Base-by-base conservation (phyloP, 2,113 vertebrate species). In the Amia ocellicauda region DNA sequence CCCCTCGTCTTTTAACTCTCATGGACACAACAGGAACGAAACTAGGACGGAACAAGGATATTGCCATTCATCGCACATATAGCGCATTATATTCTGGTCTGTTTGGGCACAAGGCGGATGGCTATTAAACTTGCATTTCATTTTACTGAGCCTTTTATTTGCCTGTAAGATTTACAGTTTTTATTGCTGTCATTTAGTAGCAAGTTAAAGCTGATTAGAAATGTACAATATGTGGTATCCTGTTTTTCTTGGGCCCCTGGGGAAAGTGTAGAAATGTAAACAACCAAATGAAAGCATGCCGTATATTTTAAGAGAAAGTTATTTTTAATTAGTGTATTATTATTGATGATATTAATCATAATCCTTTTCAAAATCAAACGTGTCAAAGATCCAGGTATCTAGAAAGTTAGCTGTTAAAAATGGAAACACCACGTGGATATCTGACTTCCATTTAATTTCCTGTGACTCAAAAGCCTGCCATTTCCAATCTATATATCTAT, bases 51-150 rank as follows among this genome's bases (percentile, higher is more conserved):
- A 62, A 69, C 71, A 72, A 27, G 58, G 70, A 73, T 54, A 70
- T 68, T 71, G 78, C 70, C 74, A 86, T 87, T 85, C 82, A 86
- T 83, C 77, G 69, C 71, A 69, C 80, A 81, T 61, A 77, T 74
- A 81, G 72, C 79, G 68, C 71, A 77, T 82, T 66, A 75, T 74
- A 60, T 62, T 69, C 28, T 75, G 79, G 80, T 78, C 77, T 68
- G 76, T 77, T 59, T 65, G 70, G 36, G 78, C 78, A 74, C 74
- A 78, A 73, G 77, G 73, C 84, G 88, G 86, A 86, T 86, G 85
- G 84, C 74, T 74, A 83, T 86, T 86, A 88, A 87, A 87, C 78
- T 67, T 62, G 78, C 75, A 28, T 86, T 85, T 83, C 79, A 85
- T 87, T 83, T 87, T 87, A 84, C 77, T 79, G 76, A 66, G 74